A percentile compares a stretch with the other conserved stretches of the same genome.
Conservation (phyloP, 1,140 invertebrate genomes). For the Oncopeltus fasciatus region DNA sequence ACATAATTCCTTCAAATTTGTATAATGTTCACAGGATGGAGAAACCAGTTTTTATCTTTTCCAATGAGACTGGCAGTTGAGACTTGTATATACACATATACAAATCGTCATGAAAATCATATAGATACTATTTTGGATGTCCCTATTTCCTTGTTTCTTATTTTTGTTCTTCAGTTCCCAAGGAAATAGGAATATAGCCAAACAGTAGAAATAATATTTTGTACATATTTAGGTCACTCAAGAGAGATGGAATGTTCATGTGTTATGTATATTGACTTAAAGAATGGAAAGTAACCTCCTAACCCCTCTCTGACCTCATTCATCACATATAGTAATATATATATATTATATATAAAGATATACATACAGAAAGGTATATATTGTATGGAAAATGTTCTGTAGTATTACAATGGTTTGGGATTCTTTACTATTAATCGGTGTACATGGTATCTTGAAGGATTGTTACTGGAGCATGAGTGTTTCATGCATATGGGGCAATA, state of each 20-base stretch:
- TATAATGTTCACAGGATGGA: neutral
- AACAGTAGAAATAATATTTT: neutral
- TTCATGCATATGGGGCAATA: neutral
- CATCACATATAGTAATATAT: constrained; percentile 3
- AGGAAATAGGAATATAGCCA: neutral
- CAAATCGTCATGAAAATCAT: neutral
- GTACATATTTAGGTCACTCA: constrained; percentile 6
- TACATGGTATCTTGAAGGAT: constrained; percentile 10
- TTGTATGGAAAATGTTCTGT: constrained; percentile 13
- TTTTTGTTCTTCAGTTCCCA: neutral
- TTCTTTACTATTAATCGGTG: constrained; percentile 13
- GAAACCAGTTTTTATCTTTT: constrained; percentile 15
- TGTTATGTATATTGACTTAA: constrained; percentile 2
- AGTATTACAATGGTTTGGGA: constrained; percentile 12
- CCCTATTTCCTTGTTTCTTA: neutral
- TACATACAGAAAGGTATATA: constrained; percentile 11
- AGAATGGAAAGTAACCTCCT: neutral
- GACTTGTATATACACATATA: constrained; percentile 19
- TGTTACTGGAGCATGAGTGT: neutral
- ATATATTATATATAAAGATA: constrained; percentile 8
- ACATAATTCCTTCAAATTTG: neutral
- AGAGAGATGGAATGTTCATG: neutral
- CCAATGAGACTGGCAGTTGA: constrained; percentile 19
- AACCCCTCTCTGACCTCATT: constrained; percentile 6
- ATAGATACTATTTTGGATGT: neutral